These are phyloP conservation scores for Cheilosia scutellata DNA, from an alignment of 2,888 invertebrate genomes.

Conservation along the genomic window DNA sequence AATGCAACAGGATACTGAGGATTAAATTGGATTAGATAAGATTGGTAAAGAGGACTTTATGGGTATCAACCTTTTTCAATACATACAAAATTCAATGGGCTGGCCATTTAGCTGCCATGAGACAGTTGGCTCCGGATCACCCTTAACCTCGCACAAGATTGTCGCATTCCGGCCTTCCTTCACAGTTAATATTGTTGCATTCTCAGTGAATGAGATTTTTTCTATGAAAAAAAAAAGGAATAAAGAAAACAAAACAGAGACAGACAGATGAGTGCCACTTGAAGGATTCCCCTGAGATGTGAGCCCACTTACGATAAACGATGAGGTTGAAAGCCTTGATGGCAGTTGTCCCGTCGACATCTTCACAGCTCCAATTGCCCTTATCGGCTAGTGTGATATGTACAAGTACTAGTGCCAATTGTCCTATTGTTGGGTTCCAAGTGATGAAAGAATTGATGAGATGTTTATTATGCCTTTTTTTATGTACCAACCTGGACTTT, in stretches of 20 bases:
- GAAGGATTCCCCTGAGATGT: constrained; percentile 4
- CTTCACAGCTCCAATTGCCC: constrained; percentile 85
- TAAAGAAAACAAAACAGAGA: constrained; percentile 25
- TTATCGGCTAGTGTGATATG: constrained; percentile 84
- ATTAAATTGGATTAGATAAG: constrained; percentile 22
- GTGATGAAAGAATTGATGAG: neutral
- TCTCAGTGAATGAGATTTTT: constrained; percentile 86
- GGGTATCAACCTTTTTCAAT: neutral
- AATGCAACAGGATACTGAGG: constrained; percentile 41
- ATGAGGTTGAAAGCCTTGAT: constrained; percentile 83
- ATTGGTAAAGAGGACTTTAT: neutral
- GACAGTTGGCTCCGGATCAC: constrained; percentile 84
- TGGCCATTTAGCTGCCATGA: constrained; percentile 85
- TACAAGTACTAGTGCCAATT: constrained; percentile 84
- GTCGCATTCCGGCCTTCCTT: constrained; percentile 85
- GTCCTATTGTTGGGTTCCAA: constrained; percentile 77
- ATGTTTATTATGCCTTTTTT: neutral
- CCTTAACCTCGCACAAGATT: constrained; percentile 84
- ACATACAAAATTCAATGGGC: constrained; percentile 79
- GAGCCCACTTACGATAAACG: constrained; percentile 83
- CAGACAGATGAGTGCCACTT: neutral
- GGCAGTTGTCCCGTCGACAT: constrained; percentile 77
- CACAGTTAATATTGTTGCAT: constrained; percentile 85
- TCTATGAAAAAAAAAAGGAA: constrained; percentile 81
- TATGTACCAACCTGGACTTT: constrained; percentile 78